Base-by-base conservation (phyloP, 1,140 invertebrate genomes). In the Belonocnema kinseyi region DNA sequence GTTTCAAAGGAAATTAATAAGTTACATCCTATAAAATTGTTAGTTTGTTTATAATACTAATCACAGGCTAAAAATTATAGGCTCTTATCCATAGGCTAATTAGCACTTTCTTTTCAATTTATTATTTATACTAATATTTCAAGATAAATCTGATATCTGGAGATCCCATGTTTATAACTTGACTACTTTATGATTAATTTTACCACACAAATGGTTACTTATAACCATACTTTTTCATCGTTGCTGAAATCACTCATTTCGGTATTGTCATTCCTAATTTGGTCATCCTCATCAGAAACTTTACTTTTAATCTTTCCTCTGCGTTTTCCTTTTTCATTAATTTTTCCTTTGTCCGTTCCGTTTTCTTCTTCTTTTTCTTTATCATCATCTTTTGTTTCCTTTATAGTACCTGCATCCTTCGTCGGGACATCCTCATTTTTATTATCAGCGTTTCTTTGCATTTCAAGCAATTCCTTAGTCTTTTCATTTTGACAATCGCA, bases 401-500 rank as follows among this genome's bases (percentile, higher is more conserved):
- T 71, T 54, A 72, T 40, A 16, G 26, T 3, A 46, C 21, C 74
- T 58, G 13, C 21, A 46, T 51, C 40, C 73, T 33, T 54, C 19
- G 14, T 72, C 17, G 19, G 46, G 14, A 26, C 56, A 52, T 66
- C 50, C 50, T 74, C 56, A 54, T 21, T 40, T 33, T n/a, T 8
- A 16, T 16, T 52, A 13, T 51, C 73, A 50, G 1, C 21, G 2
- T 51, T 50, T 21, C 33, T 3, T 52, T 50, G 10, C 16, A 71
- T 77, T 7, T 53, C 61, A 53, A 33, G 50, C 12, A 40, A 17
- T 46, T 74, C 53, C 33, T 58, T 19, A 0, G 61, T 54, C 8
- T 12, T 61, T 4, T 74, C 14, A 5, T 74, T 26, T 13, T 58
- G n/a, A 16, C 83, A 85, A 3, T 16, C 19, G 11, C 85, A 85